phyloP scores from a whole-genome alignment of 2,797 vertebrate species.

The Uromys caudimaculatus region DNA sequence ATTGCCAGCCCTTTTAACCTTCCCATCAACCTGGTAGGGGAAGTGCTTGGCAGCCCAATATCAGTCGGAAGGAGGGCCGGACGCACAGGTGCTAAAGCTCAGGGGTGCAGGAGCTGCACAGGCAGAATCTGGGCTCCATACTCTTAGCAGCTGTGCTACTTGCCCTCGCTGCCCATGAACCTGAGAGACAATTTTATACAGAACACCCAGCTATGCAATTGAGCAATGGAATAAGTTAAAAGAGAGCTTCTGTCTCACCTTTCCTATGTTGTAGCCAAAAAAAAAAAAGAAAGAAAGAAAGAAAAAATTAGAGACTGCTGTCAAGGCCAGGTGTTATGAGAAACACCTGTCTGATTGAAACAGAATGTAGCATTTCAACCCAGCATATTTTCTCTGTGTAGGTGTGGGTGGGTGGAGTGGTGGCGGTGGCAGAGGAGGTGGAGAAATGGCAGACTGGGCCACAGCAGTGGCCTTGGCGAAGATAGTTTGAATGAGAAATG shows the following conservation, averaged over 20 bases:
- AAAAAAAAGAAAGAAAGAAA: not conserved
- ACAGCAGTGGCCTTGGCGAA: not conserved
- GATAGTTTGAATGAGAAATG: not conserved
- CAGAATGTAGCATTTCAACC: constrained; percentile 66
- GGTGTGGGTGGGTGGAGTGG: not conserved
- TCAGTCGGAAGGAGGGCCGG: not conserved
- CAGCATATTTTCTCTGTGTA: constrained; percentile 45
- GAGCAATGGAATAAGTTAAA: not conserved
- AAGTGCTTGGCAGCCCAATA: not conserved
- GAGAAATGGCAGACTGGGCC: not conserved
- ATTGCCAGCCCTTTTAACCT: not conserved
- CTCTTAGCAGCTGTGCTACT: not conserved
- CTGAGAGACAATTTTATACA: not conserved
- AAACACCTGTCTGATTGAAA: constrained; percentile 75
- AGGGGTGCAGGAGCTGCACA: not conserved
- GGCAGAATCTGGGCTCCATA: not conserved
- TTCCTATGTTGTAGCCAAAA: not conserved
- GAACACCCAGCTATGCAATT: not conserved
- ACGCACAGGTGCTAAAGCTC: not conserved
- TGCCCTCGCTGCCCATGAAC: too few species aligned
- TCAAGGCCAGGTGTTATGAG: not conserved
- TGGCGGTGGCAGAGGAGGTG: too few species aligned
- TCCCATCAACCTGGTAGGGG: not conserved
- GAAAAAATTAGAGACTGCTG: constrained; percentile 45
- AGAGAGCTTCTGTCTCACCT: not conserved